Evolutionary conservation across 1,140 invertebrate species (phyloP).

Genomic region (Hyles vespertilio): DNA sequence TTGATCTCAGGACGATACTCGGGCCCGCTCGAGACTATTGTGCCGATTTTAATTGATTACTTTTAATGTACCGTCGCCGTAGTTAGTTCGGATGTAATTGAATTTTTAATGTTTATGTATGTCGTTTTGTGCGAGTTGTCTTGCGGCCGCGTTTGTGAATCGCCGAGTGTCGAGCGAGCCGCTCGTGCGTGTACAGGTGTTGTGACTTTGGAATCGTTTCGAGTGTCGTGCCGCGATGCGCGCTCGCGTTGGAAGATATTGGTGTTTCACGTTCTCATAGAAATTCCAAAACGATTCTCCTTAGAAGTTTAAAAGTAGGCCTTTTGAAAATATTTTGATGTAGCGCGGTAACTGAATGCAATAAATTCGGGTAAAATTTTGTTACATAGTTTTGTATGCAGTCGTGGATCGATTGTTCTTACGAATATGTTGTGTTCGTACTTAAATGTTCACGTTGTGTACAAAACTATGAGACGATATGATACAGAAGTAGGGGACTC

Average conservation of each 20-base stretch:
- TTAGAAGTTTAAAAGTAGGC: constrained; percentile 58
- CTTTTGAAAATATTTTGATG: constrained; percentile 59
- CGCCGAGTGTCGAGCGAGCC: neutral
- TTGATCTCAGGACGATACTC: constrained; percentile 73
- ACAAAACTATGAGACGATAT: constrained; percentile 41
- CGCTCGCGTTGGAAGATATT: constrained; percentile 21
- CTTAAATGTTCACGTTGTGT: constrained; percentile 12
- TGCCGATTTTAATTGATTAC: constrained; percentile 50
- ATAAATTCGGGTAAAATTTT: constrained; percentile 55
- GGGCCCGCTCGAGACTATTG: constrained; percentile 59
- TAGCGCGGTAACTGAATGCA: constrained; percentile 64
- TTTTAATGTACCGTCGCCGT: constrained; percentile 58
- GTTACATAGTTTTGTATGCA: constrained; percentile 43
- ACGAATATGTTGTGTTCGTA: neutral
- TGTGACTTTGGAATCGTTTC: constrained; percentile 17
- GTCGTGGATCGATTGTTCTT: constrained; percentile 9
- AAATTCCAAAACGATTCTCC: constrained; percentile 37
- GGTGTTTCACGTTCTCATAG: constrained; percentile 43
- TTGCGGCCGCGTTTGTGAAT: constrained; percentile 44
- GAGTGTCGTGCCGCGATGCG: constrained; percentile 21
- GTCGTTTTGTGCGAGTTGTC: constrained; percentile 61
- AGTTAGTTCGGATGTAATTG: constrained; percentile 58
- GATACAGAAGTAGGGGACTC: constrained; percentile 56
- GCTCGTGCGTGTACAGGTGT: neutral
- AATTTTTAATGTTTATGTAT: constrained; percentile 53